Evolutionary conservation across 2,888 invertebrate species (phyloP).

Genomic region (Pycnomerus fuliginosus): DNA sequence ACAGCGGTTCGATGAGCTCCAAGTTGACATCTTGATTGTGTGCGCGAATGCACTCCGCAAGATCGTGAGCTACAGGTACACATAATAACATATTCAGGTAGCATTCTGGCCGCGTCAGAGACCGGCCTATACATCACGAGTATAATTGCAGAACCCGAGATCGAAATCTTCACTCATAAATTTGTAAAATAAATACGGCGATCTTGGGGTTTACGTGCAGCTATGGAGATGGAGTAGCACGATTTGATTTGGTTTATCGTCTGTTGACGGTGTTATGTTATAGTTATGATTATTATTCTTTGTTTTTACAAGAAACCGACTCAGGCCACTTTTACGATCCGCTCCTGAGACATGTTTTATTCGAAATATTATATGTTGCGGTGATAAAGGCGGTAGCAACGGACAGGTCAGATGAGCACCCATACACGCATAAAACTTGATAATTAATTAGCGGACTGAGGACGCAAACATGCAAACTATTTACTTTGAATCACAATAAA

Average conservation of each 20-base stretch:
- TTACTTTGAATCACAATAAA: too few species aligned
- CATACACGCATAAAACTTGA: constrained; percentile 4
- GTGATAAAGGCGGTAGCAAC: constrained; percentile 18
- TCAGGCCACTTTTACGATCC: constrained; percentile 14
- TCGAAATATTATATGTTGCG: constrained; percentile 15
- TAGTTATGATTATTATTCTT: constrained; percentile 39
- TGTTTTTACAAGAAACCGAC: constrained; percentile 26
- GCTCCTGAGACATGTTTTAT: constrained; percentile 13
- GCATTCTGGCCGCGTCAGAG: constrained; percentile 46
- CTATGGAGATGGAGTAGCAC: constrained; percentile 45
- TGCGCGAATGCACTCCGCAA: too few species aligned
- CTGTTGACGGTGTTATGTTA: constrained; percentile 47
- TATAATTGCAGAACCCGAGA: constrained; percentile 52
- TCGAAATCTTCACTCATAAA: constrained; percentile 52
- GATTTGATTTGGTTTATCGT: constrained; percentile 51
- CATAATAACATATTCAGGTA: constrained; percentile 53
- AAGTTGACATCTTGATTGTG: too few species aligned
- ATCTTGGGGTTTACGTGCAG: constrained; percentile 39
- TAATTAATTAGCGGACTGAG: constrained; percentile 14
- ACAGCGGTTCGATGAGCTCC: too few species aligned
- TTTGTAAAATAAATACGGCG: constrained; percentile 54
- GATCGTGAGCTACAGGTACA: too few species aligned
- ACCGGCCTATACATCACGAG: constrained; percentile 50
- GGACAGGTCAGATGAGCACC: constrained; percentile 1
- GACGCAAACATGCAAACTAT: too few species aligned